phyloP scores from a whole-genome alignment of 2,113 vertebrate genomes.

The Elephantulus edwardii region DNA sequence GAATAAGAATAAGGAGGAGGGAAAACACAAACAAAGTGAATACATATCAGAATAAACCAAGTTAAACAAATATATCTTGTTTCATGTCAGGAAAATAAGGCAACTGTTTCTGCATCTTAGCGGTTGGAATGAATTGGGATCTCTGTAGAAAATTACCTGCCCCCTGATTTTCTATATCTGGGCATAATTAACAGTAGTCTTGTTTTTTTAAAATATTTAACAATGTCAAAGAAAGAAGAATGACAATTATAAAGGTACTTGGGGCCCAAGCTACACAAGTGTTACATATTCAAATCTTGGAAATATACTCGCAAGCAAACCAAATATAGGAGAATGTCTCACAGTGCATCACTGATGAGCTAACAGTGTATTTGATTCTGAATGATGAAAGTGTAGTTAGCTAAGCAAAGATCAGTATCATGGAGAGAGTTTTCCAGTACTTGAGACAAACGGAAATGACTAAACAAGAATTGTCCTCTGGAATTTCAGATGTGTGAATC shows the following conservation, averaged over 20 bases:
- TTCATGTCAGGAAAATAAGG: constrained; percentile 55
- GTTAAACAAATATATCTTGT: constrained; percentile 50
- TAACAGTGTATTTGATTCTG: neutral
- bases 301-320: neutral
- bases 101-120: neutral
- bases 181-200: neutral
- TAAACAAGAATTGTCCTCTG: neutral
- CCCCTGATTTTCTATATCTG: constrained; percentile 11
- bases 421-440: neutral
- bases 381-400: neutral
- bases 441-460: neutral
- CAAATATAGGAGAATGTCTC: neutral
- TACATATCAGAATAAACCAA: constrained; percentile 20
- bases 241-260: neutral
- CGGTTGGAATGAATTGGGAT: neutral
- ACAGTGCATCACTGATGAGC: neutral
- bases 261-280: neutral
- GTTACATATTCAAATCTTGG: neutral
- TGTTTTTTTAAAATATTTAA: neutral
- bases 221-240: neutral
- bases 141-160: constrained; percentile 2
- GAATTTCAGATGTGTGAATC: neutral
- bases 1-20: constrained; percentile 2
- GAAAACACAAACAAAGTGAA: constrained; percentile 11
- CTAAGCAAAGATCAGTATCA: neutral